phyloP scores from a whole-genome alignment of 2,113 vertebrate species.

The Lates calcarifer region DNA sequence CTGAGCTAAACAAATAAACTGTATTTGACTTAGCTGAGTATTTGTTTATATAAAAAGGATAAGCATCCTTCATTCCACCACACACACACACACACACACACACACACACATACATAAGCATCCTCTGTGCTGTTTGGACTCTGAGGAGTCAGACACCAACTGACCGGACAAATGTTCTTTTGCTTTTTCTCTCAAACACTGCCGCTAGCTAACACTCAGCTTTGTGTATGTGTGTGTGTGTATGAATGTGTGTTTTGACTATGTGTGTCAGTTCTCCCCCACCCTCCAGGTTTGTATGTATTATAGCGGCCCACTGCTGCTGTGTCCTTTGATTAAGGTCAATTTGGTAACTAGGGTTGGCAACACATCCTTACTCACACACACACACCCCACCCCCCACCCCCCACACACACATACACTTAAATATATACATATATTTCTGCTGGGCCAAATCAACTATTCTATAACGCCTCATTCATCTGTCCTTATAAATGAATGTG shows the following conservation, averaged over 20 bases:
- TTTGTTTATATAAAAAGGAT: slow-evolving; percentile 28
- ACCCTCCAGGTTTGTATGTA: slow-evolving; percentile 64
- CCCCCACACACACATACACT: no score
- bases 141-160: slow-evolving; percentile 63
- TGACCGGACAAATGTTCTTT: slow-evolving; percentile 71
- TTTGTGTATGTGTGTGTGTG: slow-evolving; percentile 10
- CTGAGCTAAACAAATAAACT: slow-evolving; percentile 8
- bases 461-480: not conserved
- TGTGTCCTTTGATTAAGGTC: slow-evolving; percentile 76
- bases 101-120: slow-evolving; percentile 19
- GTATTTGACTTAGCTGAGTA: slow-evolving; percentile 24
- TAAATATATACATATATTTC: slow-evolving; percentile 1
- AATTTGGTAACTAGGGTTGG: slow-evolving; percentile 61
- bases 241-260: not conserved
- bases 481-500: not conserved
- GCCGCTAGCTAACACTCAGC: slow-evolving; percentile 47
- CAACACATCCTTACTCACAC: slow-evolving; percentile 36
- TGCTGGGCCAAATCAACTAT: not conserved
- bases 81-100: slow-evolving; percentile 6
- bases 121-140: slow-evolving; percentile 40
- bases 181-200: slow-evolving; percentile 63
- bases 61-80: slow-evolving; percentile 20
- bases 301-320: slow-evolving; percentile 61
- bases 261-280: slow-evolving; percentile 10
- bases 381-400: no score